Percentiles rank a stretch among this genome's conserved stretches.
These are phyloP conservation scores for Crypturellus undulatus DNA, from an alignment of 2,113 vertebrate genomes.

Conservation along the genomic window DNA sequence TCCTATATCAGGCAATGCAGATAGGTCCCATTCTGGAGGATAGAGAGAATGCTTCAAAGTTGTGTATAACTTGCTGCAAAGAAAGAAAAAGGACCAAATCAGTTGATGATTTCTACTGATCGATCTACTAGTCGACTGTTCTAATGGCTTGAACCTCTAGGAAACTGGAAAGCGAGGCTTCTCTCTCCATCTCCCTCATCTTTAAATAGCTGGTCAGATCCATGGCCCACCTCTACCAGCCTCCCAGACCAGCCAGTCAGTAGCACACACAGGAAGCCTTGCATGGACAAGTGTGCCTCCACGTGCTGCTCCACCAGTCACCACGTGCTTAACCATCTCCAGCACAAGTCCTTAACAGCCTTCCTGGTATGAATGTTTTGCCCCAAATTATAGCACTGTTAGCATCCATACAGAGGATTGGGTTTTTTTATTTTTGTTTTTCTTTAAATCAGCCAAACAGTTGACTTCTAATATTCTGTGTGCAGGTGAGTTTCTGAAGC, in stretches of 20 bases:
- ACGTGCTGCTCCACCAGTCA: not conserved
- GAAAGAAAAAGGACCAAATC: not conserved
- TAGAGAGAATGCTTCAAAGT: not conserved
- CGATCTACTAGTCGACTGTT: too few species aligned
- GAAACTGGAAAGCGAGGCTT: not conserved
- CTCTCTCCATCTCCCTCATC: not conserved
- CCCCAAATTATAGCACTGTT: not conserved
- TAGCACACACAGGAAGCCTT: not conserved
- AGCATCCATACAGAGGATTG: not conserved
- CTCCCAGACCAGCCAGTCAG: not conserved
- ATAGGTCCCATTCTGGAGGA: constrained; percentile 64
- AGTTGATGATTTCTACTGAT: not conserved
- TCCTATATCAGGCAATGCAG: constrained; percentile 49
- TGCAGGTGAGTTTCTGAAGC: not conserved
- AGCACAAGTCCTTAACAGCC: not conserved
- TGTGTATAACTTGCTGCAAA: not conserved
- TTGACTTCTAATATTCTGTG: not conserved
- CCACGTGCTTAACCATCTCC: not conserved
- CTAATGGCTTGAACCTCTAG: not conserved
- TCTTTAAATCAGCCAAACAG: not conserved
- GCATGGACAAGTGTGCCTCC: not conserved
- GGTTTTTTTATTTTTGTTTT: not conserved
- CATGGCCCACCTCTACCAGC: not conserved
- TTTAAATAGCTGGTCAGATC: rapidly evolving
- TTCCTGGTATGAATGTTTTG: not conserved